phyloP scores from a whole-genome alignment of 2,888 invertebrate species.

The Drosophila mettleri region DNA sequence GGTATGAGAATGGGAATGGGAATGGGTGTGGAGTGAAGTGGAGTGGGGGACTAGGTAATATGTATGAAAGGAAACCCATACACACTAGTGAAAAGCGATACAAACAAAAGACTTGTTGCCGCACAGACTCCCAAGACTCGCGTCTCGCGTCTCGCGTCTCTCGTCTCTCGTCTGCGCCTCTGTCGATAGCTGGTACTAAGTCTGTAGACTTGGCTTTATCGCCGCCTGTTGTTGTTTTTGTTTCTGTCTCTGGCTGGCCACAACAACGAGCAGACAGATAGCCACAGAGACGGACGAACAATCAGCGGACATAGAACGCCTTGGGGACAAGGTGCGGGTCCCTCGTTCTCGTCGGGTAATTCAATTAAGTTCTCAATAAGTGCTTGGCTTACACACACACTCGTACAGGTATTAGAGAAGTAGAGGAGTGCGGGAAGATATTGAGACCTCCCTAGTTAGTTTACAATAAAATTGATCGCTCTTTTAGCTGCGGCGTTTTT shows the following conservation, averaged over 20 bases:
- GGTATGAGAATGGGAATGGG: constrained; percentile 8
- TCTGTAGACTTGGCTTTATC: constrained; percentile 37
- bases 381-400: constrained; percentile 61
- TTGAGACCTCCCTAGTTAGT: constrained; percentile 66
- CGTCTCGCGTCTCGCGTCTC: constrained; percentile 11
- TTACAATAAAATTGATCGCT: constrained; percentile 75
- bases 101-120: constrained; percentile 74
- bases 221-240: constrained; percentile 36
- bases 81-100: constrained; percentile 69
- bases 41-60: not conserved
- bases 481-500: constrained; percentile 66
- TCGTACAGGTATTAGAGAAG: constrained; percentile 22
- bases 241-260: constrained; percentile 56
- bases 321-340: constrained; percentile 66
- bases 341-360: constrained; percentile 57
- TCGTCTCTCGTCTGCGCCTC: not conserved
- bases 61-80: constrained; percentile 24
- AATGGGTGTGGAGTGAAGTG: constrained; percentile 8
- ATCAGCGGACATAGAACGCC: constrained; percentile 52
- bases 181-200: constrained; percentile 5
- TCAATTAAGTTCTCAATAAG: constrained; percentile 78
- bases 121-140: constrained; percentile 13
- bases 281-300: constrained; percentile 17
- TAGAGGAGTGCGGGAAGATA: not conserved
- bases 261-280: constrained; percentile 43